These are phyloP conservation scores for Ischnus inquisitorius DNA, from an alignment of 2,888 invertebrate genomes.

Conservation along the genomic window DNA sequence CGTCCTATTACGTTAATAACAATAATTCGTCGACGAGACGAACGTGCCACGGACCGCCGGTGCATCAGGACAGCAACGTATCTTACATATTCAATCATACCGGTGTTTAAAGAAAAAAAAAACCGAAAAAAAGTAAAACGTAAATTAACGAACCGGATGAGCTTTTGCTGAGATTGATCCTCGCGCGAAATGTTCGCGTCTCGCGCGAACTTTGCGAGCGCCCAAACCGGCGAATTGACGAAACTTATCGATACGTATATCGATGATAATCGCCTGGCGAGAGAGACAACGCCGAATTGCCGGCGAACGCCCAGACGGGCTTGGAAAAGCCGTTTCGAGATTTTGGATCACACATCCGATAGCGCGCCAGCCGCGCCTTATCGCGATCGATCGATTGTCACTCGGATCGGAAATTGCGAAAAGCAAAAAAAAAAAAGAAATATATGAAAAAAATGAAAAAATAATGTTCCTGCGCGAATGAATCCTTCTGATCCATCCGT, in stretches of 20 bases:
- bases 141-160: slow-evolving; percentile 1
- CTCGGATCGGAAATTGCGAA: slow-evolving; percentile 74
- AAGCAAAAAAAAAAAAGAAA: slow-evolving; percentile 8
- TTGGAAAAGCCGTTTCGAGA: slow-evolving; percentile 76
- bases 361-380: neutral
- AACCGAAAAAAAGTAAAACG: too few species aligned
- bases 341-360: slow-evolving; percentile 57
- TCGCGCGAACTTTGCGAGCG: slow-evolving; percentile 19
- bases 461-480: slow-evolving; percentile 17
- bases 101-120: slow-evolving; percentile 87
- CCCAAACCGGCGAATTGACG: neutral
- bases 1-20: slow-evolving; percentile 93
- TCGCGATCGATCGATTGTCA: slow-evolving; percentile 75
- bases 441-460: slow-evolving; percentile 5
- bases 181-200: slow-evolving; percentile 7
- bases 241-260: neutral
- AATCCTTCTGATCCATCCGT: slow-evolving; percentile 9
- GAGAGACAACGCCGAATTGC: slow-evolving; percentile 4
- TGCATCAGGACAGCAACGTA: slow-evolving; percentile 87
- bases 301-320: slow-evolving; percentile 62
- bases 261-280: neutral
- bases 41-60: slow-evolving; percentile 83
- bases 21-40: slow-evolving; percentile 87
- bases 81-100: slow-evolving; percentile 91
- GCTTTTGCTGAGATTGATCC: slow-evolving; percentile 13